Evolutionary conservation across 1,140 invertebrate genomes (phyloP).

Genomic region (Chironomus tepperi): DNA sequence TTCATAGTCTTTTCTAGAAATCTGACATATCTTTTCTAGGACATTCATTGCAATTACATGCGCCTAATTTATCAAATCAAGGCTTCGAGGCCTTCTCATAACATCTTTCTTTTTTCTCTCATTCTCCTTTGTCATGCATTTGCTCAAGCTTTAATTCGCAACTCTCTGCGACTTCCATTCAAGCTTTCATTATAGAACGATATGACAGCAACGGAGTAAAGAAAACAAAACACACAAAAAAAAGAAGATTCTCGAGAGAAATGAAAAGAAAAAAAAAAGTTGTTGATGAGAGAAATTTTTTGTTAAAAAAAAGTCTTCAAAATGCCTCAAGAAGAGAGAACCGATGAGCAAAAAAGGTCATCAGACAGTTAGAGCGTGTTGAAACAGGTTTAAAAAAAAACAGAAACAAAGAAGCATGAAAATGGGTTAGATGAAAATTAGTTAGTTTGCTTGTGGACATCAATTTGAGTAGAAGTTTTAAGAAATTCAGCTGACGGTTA

Average conservation of each 20-base stretch:
- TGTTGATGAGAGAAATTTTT: background rate
- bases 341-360: constrained; percentile 6
- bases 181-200: too few relatives aligned
- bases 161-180: too few relatives aligned
- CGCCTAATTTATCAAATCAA: too few relatives aligned
- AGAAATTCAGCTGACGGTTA: background rate
- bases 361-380: constrained; percentile 3
- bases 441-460: constrained; percentile 4
- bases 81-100: too few relatives aligned
- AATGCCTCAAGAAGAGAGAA: background rate
- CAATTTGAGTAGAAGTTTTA: background rate
- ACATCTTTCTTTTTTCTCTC: too few relatives aligned
- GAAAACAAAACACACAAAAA: too few relatives aligned
- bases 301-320: background rate
- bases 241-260: background rate
- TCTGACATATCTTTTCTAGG: too few relatives aligned
- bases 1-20: too few relatives aligned
- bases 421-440: background rate
- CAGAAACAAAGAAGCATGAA: constrained; percentile 5
- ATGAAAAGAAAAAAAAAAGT: background rate
- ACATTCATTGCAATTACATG: too few relatives aligned
- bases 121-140: too few relatives aligned
- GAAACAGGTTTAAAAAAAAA: background rate
- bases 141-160: too few relatives aligned
- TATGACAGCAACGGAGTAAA: too few relatives aligned